Evolutionary conservation across 2,888 invertebrate species (phyloP).

Genomic region (Leptinotarsa tumamoca): DNA sequence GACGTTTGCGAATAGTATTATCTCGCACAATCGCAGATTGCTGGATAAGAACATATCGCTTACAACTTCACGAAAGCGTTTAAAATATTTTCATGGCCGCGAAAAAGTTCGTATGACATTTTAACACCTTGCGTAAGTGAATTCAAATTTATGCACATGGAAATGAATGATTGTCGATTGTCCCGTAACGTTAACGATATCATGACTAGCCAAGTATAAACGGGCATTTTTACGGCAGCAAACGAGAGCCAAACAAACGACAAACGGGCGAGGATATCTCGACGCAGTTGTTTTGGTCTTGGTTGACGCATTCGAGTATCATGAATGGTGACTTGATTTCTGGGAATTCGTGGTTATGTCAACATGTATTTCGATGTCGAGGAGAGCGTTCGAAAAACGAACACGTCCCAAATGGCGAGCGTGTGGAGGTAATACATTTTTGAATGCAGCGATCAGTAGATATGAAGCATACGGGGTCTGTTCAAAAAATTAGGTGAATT

Average conservation of each 20-base stretch:
- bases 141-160: slow-evolving; percentile 30
- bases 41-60: slow-evolving; percentile 1
- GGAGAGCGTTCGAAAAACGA: background rate
- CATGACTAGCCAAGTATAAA: slow-evolving; percentile 18
- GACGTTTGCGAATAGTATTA: no score
- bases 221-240: slow-evolving; percentile 5
- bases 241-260: background rate
- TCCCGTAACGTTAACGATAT: background rate
- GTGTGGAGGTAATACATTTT: background rate
- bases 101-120: slow-evolving; percentile 37
- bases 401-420: background rate
- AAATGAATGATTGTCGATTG: slow-evolving; percentile 21
- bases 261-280: slow-evolving; percentile 3
- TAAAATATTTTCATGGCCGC: slow-evolving; percentile 32
- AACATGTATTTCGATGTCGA: slow-evolving; percentile 25
- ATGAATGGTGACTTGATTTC: slow-evolving; percentile 29
- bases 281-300: slow-evolving; percentile 25
- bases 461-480: background rate
- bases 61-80: slow-evolving; percentile 1
- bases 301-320: slow-evolving; percentile 26
- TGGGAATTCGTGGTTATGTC: slow-evolving; percentile 38
- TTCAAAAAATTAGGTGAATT: no score
- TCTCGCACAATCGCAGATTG: background rate
- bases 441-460: background rate
- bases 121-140: slow-evolving; percentile 36